Conservation (phyloP, 1,140 invertebrate genomes). For the Sarcophaga bullata region DNA sequence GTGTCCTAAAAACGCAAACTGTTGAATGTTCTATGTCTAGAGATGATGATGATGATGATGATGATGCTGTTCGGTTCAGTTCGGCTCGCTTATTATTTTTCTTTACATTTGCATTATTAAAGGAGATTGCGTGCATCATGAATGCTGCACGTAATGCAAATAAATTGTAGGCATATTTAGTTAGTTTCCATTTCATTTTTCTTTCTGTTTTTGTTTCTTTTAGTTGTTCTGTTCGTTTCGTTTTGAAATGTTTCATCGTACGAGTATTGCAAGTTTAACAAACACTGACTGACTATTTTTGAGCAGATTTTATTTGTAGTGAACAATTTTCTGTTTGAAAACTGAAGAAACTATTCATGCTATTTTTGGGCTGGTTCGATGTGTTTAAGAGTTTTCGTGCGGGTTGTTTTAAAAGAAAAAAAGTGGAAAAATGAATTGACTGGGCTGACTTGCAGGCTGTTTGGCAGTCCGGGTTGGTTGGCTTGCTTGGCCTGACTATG, state of each 20-base stretch:
- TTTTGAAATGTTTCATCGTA: no score
- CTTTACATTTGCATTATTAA: constrained; percentile 8
- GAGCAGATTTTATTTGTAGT: not conserved
- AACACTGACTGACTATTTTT: constrained; percentile 31
- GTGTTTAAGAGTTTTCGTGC: constrained; percentile 21
- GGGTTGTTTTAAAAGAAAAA: constrained; percentile 4
- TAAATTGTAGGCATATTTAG: constrained; percentile 40
- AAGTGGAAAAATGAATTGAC: no score
- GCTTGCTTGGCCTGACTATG: not conserved
- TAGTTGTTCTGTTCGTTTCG: not conserved
- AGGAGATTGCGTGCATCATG: constrained; percentile 33
- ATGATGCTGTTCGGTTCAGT: not conserved
- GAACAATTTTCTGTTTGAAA: not conserved
- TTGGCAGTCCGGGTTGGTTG: not conserved
- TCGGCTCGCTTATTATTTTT: constrained; percentile 5
- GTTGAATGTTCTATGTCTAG: constrained; percentile 28
- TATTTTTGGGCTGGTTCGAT: constrained; percentile 23
- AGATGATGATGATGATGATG: not conserved
- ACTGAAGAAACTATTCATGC: constrained; percentile 27
- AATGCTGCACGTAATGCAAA: constrained; percentile 36
- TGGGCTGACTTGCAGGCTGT: no score
- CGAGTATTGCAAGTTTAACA: not conserved
- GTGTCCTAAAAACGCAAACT: constrained; percentile 27
- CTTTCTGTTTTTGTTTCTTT: not conserved
- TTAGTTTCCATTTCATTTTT: not conserved